Percentiles rank a stretch among this genome's conserved stretches.
Evolutionary conservation across 2,113 vertebrate genomes (phyloP).

Genomic region (Irena cyanogastra): DNA sequence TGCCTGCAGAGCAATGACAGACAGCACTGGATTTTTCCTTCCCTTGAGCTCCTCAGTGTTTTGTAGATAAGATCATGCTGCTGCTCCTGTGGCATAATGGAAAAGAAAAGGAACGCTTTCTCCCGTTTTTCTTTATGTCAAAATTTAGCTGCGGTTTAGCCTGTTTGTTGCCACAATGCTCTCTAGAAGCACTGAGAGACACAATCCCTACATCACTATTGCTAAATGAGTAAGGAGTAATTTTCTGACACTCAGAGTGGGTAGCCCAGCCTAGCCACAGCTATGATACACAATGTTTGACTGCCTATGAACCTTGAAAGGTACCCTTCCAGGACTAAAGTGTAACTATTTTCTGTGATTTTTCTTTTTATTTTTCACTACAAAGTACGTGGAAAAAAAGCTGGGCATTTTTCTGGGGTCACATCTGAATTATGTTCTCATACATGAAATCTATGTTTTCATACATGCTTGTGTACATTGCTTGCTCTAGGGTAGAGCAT

Average conservation of each 20-base stretch:
- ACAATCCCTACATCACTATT: not conserved
- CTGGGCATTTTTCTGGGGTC: not conserved
- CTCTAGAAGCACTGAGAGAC: not conserved
- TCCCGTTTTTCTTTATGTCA: not conserved
- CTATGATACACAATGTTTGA: not conserved
- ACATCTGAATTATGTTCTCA: not conserved
- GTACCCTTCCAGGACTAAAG: not conserved
- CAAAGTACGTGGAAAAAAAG: not conserved
- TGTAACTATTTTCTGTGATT: not conserved
- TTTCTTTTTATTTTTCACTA: not conserved
- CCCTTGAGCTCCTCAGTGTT: not conserved
- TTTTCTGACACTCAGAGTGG: not conserved
- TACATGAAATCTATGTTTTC: not conserved
- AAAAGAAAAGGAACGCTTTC: not conserved
- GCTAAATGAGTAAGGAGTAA: not conserved
- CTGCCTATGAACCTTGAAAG: not conserved
- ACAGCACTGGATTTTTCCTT: not conserved
- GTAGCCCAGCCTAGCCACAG: not conserved
- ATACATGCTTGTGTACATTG: not conserved
- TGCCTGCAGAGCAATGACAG: not conserved
- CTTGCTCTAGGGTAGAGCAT: not conserved
- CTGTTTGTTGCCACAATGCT: not conserved
- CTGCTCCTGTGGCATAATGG: not conserved
- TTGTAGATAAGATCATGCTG: not conserved
- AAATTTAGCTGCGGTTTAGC: not conserved